Evolutionary conservation across 2,888 invertebrate genomes (phyloP), one percentile per base, ranked within the genome.

Genomic region (Deilephila elpenor): DNA sequence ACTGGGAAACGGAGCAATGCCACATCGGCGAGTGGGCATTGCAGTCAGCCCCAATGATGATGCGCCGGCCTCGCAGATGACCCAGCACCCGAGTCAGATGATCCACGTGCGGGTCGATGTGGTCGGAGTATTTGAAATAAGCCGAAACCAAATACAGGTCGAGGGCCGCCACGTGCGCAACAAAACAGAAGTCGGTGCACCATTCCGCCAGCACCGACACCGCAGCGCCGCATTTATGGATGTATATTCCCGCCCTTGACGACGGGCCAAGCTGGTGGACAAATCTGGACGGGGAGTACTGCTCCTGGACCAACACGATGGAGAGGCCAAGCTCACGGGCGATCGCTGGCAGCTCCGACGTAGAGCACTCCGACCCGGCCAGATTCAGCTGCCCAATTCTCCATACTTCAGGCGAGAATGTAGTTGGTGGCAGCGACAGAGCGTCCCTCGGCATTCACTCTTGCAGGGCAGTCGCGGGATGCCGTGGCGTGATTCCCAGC

Each of bases 21-120:
- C 83, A 84, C 20, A 83, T 5, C 0, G 82, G 82, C 0, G 83
- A 85, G 73, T 84, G 82, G 0, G 84, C 78, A 32, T 84, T 85
- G 5, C 64, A 61, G 72, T 84, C 84, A 0, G 75, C 75, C 0
- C 80, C 78, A 0, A 84, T 64, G 0, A 84, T 7, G 0, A 83
- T 73, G 0, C n/a, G 44, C 0, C 14, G 34, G 0, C 80, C 81
- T 0, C 34, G 1, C 0, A 83, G 71, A 0, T 0, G 6, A 25
- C 25, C 25, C 25, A 25, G 25, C 25, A 25, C 0, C 6, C 2
- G 0, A n/a, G n/a, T 5, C 8, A 25, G 25, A 25, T 25, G 25
- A 25, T 25, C 25, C 25, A 25, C 25, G 25, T 25, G 25, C 25
- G 25, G 25, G 25, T 25, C 25, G 25, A 25, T 25, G 25, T 25